Evolutionary conservation across 2,888 invertebrate species (phyloP).

Genomic region (Noctua janthe): DNA sequence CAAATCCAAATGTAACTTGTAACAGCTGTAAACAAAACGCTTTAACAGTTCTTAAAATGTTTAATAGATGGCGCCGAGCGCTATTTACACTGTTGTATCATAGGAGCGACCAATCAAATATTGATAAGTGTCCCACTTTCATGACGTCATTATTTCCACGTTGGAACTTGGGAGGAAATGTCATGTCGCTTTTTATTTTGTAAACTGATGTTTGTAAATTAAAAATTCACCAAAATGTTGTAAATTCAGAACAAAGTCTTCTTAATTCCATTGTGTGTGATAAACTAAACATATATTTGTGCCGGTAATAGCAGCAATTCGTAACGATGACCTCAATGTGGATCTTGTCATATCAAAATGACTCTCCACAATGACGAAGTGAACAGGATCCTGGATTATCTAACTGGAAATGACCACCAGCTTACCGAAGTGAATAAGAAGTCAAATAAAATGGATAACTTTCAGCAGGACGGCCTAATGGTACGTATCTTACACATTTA

Average conservation of each 20-base stretch:
- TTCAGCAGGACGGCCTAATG: slow-evolving; percentile 82
- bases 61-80: slow-evolving; percentile 76
- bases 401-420: slow-evolving; percentile 82
- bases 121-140: slow-evolving; percentile 84
- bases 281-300: slow-evolving; percentile 45
- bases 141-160: slow-evolving; percentile 93
- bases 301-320: slow-evolving; percentile 59
- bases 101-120: slow-evolving; percentile 82
- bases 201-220: slow-evolving; percentile 76
- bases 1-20: neutral
- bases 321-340: slow-evolving; percentile 74
- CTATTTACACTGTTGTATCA: slow-evolving; percentile 75
- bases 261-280: slow-evolving; percentile 52
- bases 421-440: slow-evolving; percentile 74
- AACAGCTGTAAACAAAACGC: slow-evolving; percentile 52
- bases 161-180: slow-evolving; percentile 90
- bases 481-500: slow-evolving; percentile 77
- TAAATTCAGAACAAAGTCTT: slow-evolving; percentile 62
- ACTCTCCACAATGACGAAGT: slow-evolving; percentile 83
- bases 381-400: slow-evolving; percentile 85
- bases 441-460: slow-evolving; percentile 83
- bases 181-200: slow-evolving; percentile 83
- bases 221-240: slow-evolving; percentile 65
- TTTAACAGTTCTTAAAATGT: slow-evolving; percentile 49
- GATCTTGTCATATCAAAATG: slow-evolving; percentile 77